Conservation (phyloP, 2,888 invertebrate genomes). For the Idaea biselata region DNA sequence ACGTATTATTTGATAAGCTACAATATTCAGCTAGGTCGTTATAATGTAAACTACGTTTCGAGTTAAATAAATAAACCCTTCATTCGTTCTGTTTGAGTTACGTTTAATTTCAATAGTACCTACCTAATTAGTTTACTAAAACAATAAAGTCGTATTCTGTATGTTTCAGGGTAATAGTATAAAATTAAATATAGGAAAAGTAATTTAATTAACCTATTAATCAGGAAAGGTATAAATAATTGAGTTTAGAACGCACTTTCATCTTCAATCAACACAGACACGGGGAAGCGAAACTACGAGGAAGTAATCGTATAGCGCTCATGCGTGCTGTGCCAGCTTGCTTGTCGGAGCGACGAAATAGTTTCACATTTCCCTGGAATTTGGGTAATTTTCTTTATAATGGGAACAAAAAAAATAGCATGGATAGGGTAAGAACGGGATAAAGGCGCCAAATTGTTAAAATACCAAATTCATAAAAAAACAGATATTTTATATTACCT, state of each 20-base stretch:
- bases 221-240: neutral
- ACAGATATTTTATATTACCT: neutral
- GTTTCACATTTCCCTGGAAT: slow-evolving; percentile 37
- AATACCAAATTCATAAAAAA: too few species aligned
- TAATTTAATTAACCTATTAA: neutral
- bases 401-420: neutral
- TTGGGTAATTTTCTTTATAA: slow-evolving; percentile 23
- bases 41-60: neutral
- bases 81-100: neutral
- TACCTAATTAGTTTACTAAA: too few species aligned
- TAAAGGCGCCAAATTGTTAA: neutral
- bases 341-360: slow-evolving; percentile 25
- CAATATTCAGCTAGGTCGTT: neutral
- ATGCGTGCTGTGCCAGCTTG: slow-evolving; percentile 40
- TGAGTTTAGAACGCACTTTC: slow-evolving; percentile 37
- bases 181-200: neutral
- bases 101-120: neutral
- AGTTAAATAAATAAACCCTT: neutral
- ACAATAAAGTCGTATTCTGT: too few species aligned
- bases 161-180: neutral
- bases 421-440: neutral
- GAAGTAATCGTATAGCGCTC: slow-evolving; percentile 49
- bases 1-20: neutral
- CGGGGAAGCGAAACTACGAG: slow-evolving; percentile 51
- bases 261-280: slow-evolving; percentile 42